A percentile compares a stretch with the other conserved stretches of the same genome.
Evolutionary conservation across 2,113 vertebrate species (phyloP).

Genomic region (Phylloscopus trochiloides): DNA sequence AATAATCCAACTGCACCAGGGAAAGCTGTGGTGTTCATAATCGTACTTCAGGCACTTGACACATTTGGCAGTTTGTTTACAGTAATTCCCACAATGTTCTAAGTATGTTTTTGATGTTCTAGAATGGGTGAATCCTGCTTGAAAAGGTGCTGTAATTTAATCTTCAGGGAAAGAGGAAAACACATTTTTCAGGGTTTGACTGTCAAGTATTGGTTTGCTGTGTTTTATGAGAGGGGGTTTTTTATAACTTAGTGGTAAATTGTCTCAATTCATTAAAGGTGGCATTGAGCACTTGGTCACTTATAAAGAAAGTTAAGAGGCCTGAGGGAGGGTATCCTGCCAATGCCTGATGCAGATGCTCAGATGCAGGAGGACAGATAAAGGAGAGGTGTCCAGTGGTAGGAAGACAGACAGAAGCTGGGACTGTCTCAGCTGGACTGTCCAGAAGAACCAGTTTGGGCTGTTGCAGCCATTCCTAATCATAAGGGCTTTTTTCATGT

Average conservation of each 20-base stretch:
- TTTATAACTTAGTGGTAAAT: not conserved
- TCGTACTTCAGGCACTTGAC: not conserved
- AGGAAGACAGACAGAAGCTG: not conserved
- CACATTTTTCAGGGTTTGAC: not conserved
- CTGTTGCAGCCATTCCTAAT: not conserved
- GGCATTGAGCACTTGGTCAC: not conserved
- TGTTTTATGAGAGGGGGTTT: rapidly evolving
- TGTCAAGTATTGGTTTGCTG: not conserved
- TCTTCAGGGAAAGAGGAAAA: not conserved
- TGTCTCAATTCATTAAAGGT: not conserved
- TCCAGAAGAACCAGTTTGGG: not conserved
- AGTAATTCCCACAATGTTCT: not conserved
- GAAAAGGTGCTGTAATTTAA: not conserved
- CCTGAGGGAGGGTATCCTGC: not conserved
- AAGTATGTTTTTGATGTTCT: not conserved
- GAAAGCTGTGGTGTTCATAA: not conserved
- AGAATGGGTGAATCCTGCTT: not conserved
- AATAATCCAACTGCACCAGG: not conserved
- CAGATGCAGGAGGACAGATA: not conserved
- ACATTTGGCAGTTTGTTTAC: not conserved
- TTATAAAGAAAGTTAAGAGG: not conserved
- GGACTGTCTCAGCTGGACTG: not conserved
- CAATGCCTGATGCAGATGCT: not conserved
- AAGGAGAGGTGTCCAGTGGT: not conserved
- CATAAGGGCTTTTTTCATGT: not conserved